Percentiles rank a stretch among this genome's conserved stretches.
Evolutionary conservation across 2,797 vertebrate species (phyloP).

Genomic region (Hippoglossus hippoglossus): DNA sequence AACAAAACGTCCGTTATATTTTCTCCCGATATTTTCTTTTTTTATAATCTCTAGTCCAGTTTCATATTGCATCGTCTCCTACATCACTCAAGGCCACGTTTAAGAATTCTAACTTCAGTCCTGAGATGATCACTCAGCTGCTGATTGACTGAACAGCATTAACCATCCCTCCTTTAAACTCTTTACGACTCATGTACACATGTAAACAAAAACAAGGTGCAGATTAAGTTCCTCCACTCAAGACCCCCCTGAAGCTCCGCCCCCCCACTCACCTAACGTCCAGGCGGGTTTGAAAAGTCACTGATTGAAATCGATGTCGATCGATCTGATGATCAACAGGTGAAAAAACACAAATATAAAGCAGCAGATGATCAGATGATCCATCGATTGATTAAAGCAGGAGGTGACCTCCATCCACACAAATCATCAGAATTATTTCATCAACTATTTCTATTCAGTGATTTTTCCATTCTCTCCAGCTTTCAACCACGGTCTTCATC

Average conservation of each 20-base stretch:
- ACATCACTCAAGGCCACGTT: conserved; percentile 37
- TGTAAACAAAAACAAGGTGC: conserved; percentile 66
- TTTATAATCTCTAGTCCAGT: conserved; percentile 5
- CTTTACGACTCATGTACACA: not conserved
- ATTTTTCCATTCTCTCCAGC: no score
- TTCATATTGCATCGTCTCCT: conserved; percentile 55
- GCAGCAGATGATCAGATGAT: not conserved
- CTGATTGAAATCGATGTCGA: not conserved
- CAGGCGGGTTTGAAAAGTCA: not conserved
- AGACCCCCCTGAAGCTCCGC: conserved; percentile 6
- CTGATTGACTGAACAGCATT: conserved; percentile 18
- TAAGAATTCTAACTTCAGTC: conserved; percentile 1
- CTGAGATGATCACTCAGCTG: conserved; percentile 16
- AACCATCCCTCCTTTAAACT: no score
- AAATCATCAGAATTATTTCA: no score
- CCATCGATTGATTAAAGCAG: not conserved
- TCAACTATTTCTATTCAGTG: no score
- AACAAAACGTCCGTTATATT: not conserved
- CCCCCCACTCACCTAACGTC: conserved; percentile 12
- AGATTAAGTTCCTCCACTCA: conserved; percentile 1
- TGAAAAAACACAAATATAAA: not conserved
- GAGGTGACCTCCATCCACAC: no score
- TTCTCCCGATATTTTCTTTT: conserved; percentile 5
- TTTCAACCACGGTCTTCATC: no score
- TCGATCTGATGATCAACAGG: not conserved